Percentiles rank a stretch among this genome's conserved stretches.
Conservation (phyloP, 2,113 vertebrate genomes). For the Opisthocomus hoazin region DNA sequence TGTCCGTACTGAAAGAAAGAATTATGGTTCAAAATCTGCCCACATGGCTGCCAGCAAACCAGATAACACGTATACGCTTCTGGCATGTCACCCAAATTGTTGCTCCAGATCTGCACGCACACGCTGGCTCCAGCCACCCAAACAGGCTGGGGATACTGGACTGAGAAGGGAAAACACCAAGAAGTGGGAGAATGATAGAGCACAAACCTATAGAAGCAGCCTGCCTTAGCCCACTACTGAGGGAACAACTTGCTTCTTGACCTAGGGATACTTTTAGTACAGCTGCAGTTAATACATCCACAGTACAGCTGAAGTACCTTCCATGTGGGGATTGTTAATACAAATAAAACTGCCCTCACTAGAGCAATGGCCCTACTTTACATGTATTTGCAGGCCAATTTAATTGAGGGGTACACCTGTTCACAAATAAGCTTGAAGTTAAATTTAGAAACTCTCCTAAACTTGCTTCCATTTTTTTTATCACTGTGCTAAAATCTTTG, state of each 20-base stretch:
- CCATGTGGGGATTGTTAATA: background rate
- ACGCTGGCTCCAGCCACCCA: background rate
- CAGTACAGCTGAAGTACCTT: background rate
- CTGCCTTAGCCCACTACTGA: background rate
- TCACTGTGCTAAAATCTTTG: background rate
- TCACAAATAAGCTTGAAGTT: background rate
- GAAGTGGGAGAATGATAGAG: background rate
- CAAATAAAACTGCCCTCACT: background rate
- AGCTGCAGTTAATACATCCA: background rate
- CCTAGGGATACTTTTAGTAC: background rate
- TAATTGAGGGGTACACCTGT: background rate
- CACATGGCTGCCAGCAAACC: background rate
- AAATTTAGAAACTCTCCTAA: background rate
- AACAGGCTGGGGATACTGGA: fast-evolving
- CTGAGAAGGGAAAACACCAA: background rate
- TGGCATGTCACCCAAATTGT: background rate
- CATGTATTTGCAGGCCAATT: background rate
- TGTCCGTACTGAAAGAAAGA: background rate
- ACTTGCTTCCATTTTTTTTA: background rate
- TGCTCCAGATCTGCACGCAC: background rate
- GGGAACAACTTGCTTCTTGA: background rate
- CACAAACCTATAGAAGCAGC: background rate
- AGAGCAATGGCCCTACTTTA: background rate
- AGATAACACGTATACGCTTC: background rate
- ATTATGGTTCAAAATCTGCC: background rate